Evolutionary conservation across 2,797 vertebrate species (phyloP).

Genomic region (Syncerus caffer): DNA sequence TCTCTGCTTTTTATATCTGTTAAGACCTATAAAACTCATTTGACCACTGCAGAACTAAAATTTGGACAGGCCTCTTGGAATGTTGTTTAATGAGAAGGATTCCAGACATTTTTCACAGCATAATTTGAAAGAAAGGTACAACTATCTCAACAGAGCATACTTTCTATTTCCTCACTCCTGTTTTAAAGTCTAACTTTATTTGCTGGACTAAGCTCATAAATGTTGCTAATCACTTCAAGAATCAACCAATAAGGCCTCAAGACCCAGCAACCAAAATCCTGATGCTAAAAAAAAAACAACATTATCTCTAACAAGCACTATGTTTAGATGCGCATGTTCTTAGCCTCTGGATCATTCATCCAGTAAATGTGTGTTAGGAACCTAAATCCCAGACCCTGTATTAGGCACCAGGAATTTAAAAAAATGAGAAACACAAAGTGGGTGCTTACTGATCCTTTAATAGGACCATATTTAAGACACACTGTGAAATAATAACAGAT

Average conservation of each 20-base stretch:
- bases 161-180: neutral
- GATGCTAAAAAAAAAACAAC: neutral
- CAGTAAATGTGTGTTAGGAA: neutral
- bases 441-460: neutral
- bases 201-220: neutral
- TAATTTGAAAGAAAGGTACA: neutral
- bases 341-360: neutral
- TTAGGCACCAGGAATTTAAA: neutral
- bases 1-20: constrained; percentile 7
- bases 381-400: neutral
- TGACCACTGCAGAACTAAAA: neutral
- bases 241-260: neutral
- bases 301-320: neutral
- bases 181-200: neutral
- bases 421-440: neutral
- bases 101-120: neutral
- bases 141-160: neutral
- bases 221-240: neutral
- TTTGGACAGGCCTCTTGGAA: neutral
- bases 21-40: neutral
- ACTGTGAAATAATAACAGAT: neutral
- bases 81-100: neutral
- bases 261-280: neutral
- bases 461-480: neutral
- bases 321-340: neutral